Conservation (phyloP, 2,797 vertebrate genomes). For the Acrossocheilus fasciatus region DNA sequence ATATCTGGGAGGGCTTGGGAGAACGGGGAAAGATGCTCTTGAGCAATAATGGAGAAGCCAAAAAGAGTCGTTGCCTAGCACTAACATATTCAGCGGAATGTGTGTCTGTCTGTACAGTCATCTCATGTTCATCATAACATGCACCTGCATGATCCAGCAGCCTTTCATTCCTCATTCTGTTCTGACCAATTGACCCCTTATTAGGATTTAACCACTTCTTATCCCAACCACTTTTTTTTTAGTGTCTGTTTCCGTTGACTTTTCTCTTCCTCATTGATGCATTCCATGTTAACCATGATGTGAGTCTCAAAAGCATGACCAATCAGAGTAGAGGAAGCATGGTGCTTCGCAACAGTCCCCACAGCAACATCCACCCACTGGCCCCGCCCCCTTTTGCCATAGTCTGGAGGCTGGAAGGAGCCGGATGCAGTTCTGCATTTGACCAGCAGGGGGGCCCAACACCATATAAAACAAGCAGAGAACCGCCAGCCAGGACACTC, state of each 20-base stretch:
- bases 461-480: constrained; percentile 71
- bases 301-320: constrained; percentile 64
- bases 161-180: constrained; percentile 29
- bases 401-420: constrained; percentile 30
- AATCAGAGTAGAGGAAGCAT: constrained; percentile 70
- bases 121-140: constrained; percentile 83
- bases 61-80: constrained; percentile 63
- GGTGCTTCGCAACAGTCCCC: constrained; percentile 72
- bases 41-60: constrained; percentile 49
- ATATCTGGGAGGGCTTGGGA: constrained; percentile 13
- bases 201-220: constrained; percentile 51
- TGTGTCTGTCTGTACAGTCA: constrained; percentile 76
- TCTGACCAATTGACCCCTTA: constrained; percentile 34
- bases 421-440: constrained; percentile 58
- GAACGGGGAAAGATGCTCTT: background rate
- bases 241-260: background rate
- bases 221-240: constrained; percentile 25
- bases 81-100: constrained; percentile 81
- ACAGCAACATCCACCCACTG: constrained; percentile 65
- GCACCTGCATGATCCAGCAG: constrained; percentile 83
- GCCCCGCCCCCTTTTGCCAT: constrained; percentile 59
- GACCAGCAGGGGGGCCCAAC: constrained; percentile 70
- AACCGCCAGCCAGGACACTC: constrained; percentile 46
- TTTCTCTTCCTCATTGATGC: constrained; percentile 24
- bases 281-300: constrained; percentile 66